A percentile compares a stretch with the other conserved stretches of the same genome.
Conservation (phyloP, 2,113 vertebrate species). For the Pholis gunnellus region DNA sequence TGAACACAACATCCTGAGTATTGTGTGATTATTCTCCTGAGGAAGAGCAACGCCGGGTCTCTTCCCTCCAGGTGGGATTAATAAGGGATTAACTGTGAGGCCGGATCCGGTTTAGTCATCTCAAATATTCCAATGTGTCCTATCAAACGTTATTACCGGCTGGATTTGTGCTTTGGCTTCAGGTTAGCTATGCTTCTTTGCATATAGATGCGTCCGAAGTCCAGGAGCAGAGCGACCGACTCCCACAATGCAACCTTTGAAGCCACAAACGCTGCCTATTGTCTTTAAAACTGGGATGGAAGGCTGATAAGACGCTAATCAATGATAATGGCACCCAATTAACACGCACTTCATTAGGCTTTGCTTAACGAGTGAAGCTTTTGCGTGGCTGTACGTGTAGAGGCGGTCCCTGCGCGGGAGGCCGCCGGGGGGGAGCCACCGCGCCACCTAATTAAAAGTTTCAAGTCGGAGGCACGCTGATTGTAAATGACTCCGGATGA, state of each 20-base stretch:
- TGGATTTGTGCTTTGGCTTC: conserved; percentile 52
- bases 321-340: conserved; percentile 27
- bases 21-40: not conserved
- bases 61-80: conserved; percentile 52
- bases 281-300: conserved; percentile 46
- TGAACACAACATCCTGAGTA: conserved; percentile 4
- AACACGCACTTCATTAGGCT: conserved; percentile 33
- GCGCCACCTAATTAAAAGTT: conserved; percentile 83
- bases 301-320: conserved; percentile 32
- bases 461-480: conserved; percentile 76
- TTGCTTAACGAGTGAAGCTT: conserved; percentile 45
- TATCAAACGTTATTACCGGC: conserved; percentile 44
- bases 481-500: conserved; percentile 79
- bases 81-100: conserved; percentile 52
- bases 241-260: conserved; percentile 21
- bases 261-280: conserved; percentile 29
- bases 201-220: conserved; percentile 48
- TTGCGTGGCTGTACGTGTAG: conserved; percentile 31
- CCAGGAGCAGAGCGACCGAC: conserved; percentile 22
- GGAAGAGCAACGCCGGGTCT: conserved; percentile 19
- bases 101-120: conserved; percentile 51
- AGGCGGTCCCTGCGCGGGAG: conserved; percentile 18
- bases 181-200: conserved; percentile 45
- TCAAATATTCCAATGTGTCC: conserved; percentile 56
- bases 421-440: conserved; percentile 30